phyloP scores from a whole-genome alignment of 2,888 invertebrate species.

The Ellobium chinense region DNA sequence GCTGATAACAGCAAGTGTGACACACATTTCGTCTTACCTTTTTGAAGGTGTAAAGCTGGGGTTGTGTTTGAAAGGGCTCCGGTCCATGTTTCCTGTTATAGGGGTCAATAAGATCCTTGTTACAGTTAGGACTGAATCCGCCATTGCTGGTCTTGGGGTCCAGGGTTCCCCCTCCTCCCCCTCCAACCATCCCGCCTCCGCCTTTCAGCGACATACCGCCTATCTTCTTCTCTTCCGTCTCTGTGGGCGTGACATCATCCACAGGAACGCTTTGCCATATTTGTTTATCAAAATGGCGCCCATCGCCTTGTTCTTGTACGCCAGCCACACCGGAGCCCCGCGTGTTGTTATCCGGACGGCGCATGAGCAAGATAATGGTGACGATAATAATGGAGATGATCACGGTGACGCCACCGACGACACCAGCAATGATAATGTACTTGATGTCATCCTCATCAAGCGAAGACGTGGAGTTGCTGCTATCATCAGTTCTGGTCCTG shows the following conservation, averaged over 20 bases:
- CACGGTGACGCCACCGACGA: slow-evolving; percentile 54
- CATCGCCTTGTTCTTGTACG: slow-evolving; percentile 56
- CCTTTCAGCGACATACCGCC: slow-evolving; percentile 9
- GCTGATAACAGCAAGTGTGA: background rate
- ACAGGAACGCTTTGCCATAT: slow-evolving; percentile 56
- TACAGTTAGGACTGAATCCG: slow-evolving; percentile 23
- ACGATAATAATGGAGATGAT: slow-evolving; percentile 55
- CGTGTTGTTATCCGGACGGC: slow-evolving; percentile 44
- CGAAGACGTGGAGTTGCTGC: slow-evolving; percentile 17
- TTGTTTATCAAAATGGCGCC: slow-evolving; percentile 54
- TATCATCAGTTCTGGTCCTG: background rate
- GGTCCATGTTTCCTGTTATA: slow-evolving; percentile 50
- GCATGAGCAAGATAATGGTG: slow-evolving; percentile 51
- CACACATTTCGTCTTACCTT: slow-evolving; percentile 46
- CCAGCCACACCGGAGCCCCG: slow-evolving; percentile 44
- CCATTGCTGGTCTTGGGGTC: slow-evolving; percentile 42
- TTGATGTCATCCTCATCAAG: slow-evolving; percentile 49
- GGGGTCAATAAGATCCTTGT: slow-evolving; percentile 48
- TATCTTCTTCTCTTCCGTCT: slow-evolving; percentile 45
- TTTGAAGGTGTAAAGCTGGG: slow-evolving; percentile 54
- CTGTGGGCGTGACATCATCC: slow-evolving; percentile 50
- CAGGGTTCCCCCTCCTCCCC: slow-evolving; percentile 3
- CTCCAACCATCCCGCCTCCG: background rate
- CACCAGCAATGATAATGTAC: slow-evolving; percentile 56
- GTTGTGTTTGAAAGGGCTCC: slow-evolving; percentile 52